phyloP scores from a whole-genome alignment of 2,797 vertebrate genomes.

The Sparus aurata region DNA sequence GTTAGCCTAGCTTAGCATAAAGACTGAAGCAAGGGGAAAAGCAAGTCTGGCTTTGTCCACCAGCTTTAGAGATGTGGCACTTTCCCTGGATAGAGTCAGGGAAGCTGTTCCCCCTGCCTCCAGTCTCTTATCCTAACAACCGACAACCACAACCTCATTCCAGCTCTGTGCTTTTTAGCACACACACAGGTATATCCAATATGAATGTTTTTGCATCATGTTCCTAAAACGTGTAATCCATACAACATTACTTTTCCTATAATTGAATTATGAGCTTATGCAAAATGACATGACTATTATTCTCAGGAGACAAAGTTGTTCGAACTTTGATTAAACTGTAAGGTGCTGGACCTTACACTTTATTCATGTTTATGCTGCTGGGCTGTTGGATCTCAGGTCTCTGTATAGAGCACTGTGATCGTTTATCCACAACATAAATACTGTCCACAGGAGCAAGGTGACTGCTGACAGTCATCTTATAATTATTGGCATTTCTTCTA shows the following conservation, averaged over 20 bases:
- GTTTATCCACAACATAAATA: conserved; percentile 15
- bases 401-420: neutral
- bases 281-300: neutral
- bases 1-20: neutral
- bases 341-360: too few relatives aligned
- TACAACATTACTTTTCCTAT: too few relatives aligned
- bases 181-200: too few relatives aligned
- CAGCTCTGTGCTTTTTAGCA: too few relatives aligned
- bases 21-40: neutral
- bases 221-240: too few relatives aligned
- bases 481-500: conserved; percentile 27
- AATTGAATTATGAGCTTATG: neutral
- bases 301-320: neutral
- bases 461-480: conserved; percentile 20
- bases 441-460: conserved; percentile 20
- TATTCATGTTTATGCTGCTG: neutral
- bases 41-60: neutral
- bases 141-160: neutral
- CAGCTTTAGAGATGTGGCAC: neutral
- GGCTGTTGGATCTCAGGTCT: neutral
- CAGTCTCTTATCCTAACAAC: neutral
- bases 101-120: neutral
- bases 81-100: neutral
- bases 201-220: too few relatives aligned
- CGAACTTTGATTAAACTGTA: neutral